Base-by-base conservation (phyloP, 2,113 vertebrate species). In the Pomatostomus ruficeps region DNA sequence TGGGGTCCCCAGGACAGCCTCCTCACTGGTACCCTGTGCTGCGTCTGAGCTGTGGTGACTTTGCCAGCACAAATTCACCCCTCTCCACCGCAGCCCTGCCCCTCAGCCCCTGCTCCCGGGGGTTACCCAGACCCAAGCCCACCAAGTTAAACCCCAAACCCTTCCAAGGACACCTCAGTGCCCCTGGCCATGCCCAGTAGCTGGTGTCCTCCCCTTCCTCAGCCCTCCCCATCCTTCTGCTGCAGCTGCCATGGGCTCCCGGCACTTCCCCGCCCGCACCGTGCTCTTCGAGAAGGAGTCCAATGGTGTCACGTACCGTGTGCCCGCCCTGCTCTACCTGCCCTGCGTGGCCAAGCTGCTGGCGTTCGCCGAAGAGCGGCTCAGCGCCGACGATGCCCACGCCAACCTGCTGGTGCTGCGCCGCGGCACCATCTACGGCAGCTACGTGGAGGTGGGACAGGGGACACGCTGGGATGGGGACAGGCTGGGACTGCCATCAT, bases 311-410 rank as follows among this genome's bases (percentile, higher is more conserved):
- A 99, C 99, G 0, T 99, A 99, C 96, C 98, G 99, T 0, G 98
- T 99, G 21, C 99, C 99, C 0, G 99, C 99, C 2, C 97, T 99
- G 93, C 98, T 99, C 58, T 98, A 98, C 38, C 91, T 99, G 90
- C 96, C 98, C 22, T 96, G 96, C 0, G 97, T 96, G 79, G 96
- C 97, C 67, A 98, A 97, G n/a, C 98, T 99, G 85, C 96, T 99
- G 97, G 99, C 99, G 1, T 99, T 99, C 13, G 99, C 99, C 1
- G 99, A 99, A 94, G 98, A 99, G 97, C 97, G 99, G 19, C 97
- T 99, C 62, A 99, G 98, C 35, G 97, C 98, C 0, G 98, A 98
- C 0, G 99, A 99, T 45, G 96, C 98, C 28, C 98, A 99, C 14
- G 99, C 99, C 72, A 98, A 99, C 89, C 97, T 99, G 88, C 98